Conservation (phyloP, 2,888 invertebrate species). For the Dyspetes luteomarginatus region DNA sequence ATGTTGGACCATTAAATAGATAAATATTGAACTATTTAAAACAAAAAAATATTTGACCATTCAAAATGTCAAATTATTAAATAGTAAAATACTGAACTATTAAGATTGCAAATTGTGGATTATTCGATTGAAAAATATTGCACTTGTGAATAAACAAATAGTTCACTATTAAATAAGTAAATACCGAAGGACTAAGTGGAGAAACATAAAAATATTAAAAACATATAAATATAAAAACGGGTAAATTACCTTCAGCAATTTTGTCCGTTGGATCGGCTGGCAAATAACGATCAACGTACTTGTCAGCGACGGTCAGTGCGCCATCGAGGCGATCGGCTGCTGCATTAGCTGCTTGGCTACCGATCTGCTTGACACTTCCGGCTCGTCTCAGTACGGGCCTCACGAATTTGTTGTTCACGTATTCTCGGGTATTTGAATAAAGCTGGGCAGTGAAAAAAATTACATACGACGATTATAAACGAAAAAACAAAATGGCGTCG, state of each 20-base stretch:
- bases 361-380: constrained; percentile 92
- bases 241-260: constrained; percentile 85
- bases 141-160: too few relatives aligned
- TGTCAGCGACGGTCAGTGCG: constrained; percentile 91
- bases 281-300: constrained; percentile 92
- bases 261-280: constrained; percentile 88
- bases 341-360: constrained; percentile 89
- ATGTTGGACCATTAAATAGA: too few relatives aligned
- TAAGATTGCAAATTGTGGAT: too few relatives aligned
- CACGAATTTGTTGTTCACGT: constrained; percentile 87
- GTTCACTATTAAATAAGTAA: too few relatives aligned
- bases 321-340: constrained; percentile 91
- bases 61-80: too few relatives aligned
- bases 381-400: constrained; percentile 90
- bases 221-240: not conserved
- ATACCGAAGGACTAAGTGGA: too few relatives aligned
- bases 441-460: constrained; percentile 85
- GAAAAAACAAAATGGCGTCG: constrained; percentile 2
- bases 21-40: too few relatives aligned
- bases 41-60: too few relatives aligned
- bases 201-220: too few relatives aligned
- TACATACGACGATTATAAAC: not conserved
- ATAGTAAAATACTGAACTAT: too few relatives aligned
- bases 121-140: too few relatives aligned
- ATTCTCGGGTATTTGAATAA: constrained; percentile 91